Base-by-base conservation (phyloP, 2,888 invertebrate species). In the Atrina japonica region DNA sequence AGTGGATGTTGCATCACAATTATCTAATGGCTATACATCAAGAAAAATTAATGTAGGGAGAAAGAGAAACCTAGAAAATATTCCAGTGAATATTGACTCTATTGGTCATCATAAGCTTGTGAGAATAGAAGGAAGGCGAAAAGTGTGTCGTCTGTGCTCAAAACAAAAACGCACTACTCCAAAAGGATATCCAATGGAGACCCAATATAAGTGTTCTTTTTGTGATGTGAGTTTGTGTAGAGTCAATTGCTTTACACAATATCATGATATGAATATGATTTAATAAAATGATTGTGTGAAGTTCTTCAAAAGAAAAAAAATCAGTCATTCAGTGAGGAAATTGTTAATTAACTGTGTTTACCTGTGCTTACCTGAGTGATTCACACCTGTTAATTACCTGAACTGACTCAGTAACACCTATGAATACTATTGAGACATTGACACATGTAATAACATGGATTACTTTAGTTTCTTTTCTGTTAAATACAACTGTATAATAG, bases 201-300 rank as follows among this genome's bases (percentile, higher is more conserved):
- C 63, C 0, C 50, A 49, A 16, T 63, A 40, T 16, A 40, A 7
- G 9, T 63, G 63, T 23, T 1, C n/a, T 21, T 52, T 52, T 30
- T 63, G 63, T 50, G 63, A 52, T 40, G n/a, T 52, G n/a, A 29
- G 50, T 29, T 23, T 61, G 30, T 61, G 60, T 40, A 6, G 47
- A 52, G 40, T 23, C 9, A 40, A 50, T 14, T 63, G 63, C 23
- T 63, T 52, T 25, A 40, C 52, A 23, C 18, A n/a, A 18, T 52
- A 52, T 18, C 63, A 63, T 40, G 35, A 60, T 1, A 45, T 18
- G 35, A 50, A 63, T 27, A 43, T 5, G 21, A 16, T 59, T 41
- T 18, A 35, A 56, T 56, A 11, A 56, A 56, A 56, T 35, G 49
- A 18, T 49, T 11, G 25, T 23, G 18, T 1, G 25, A 52, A 52